Conservation (phyloP, 2,888 invertebrate species). For the Gastrophysa polygoni region DNA sequence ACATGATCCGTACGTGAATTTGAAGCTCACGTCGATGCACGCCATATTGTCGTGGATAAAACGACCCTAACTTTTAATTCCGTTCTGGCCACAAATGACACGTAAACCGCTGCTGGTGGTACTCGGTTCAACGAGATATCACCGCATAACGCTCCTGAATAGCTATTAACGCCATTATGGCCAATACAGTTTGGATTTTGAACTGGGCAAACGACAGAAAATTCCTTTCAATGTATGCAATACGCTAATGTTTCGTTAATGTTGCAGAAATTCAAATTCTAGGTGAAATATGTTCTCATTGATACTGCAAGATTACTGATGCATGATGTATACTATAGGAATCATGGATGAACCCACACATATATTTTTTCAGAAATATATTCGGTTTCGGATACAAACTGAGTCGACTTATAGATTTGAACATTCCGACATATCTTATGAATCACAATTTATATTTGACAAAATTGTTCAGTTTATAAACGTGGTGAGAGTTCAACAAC, state of each 20-base stretch:
- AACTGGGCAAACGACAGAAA: conserved; percentile 37
- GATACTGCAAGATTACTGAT: too few relatives aligned
- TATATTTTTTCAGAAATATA: too few relatives aligned
- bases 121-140: conserved; percentile 58
- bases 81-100: conserved; percentile 56
- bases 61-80: conserved; percentile 57
- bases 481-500: too few relatives aligned
- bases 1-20: conserved; percentile 5
- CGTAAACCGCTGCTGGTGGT: conserved; percentile 55
- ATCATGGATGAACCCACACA: too few relatives aligned
- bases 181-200: conserved; percentile 50
- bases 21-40: conserved; percentile 7
- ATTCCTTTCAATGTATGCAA: conserved; percentile 35
- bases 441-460: too few relatives aligned
- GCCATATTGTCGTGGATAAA: conserved; percentile 45
- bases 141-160: conserved; percentile 56
- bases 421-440: too few relatives aligned
- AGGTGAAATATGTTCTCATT: too few relatives aligned
- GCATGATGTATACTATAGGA: too few relatives aligned
- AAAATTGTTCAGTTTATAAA: too few relatives aligned
- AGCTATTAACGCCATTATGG: conserved; percentile 57
- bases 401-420: too few relatives aligned
- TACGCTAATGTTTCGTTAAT: conserved; percentile 15
- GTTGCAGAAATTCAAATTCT: background rate
- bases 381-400: too few relatives aligned